phyloP scores from a whole-genome alignment of 2,888 invertebrate species.

The Euplagia quadripunctaria region DNA sequence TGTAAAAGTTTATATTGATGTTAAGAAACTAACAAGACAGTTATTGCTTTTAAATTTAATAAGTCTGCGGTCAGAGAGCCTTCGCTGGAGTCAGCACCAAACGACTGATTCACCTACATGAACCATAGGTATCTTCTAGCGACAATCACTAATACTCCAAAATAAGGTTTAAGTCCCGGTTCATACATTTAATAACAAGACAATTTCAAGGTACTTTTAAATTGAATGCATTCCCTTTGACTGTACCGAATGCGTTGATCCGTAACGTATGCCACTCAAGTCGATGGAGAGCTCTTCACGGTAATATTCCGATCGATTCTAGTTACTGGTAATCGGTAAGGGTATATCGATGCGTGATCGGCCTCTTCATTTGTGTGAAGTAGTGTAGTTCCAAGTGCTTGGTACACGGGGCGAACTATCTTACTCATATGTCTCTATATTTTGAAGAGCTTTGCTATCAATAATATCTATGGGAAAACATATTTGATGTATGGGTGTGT shows the following conservation, averaged over 20 bases:
- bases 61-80: no score
- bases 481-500: not conserved
- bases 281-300: conserved; percentile 53
- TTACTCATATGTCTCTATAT: conserved; percentile 18
- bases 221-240: not conserved
- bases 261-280: conserved; percentile 39
- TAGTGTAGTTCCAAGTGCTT: conserved; percentile 15
- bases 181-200: not conserved
- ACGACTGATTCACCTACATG: no score
- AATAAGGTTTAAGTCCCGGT: no score
- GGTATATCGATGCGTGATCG: conserved; percentile 59
- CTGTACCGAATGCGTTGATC: conserved; percentile 14
- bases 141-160: no score
- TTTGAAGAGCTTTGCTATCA: not conserved
- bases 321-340: conserved; percentile 41
- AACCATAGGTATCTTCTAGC: no score
- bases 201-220: not conserved
- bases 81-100: no score
- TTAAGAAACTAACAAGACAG: no score
- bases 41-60: no score
- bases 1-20: no score
- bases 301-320: conserved; percentile 59
- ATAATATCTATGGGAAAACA: not conserved
- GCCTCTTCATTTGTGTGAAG: conserved; percentile 55
- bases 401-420: not conserved